Evolutionary conservation across 2,113 vertebrate species (phyloP), one percentile per base, ranked within the genome.

Genomic region (Tragulus kanchil): DNA sequence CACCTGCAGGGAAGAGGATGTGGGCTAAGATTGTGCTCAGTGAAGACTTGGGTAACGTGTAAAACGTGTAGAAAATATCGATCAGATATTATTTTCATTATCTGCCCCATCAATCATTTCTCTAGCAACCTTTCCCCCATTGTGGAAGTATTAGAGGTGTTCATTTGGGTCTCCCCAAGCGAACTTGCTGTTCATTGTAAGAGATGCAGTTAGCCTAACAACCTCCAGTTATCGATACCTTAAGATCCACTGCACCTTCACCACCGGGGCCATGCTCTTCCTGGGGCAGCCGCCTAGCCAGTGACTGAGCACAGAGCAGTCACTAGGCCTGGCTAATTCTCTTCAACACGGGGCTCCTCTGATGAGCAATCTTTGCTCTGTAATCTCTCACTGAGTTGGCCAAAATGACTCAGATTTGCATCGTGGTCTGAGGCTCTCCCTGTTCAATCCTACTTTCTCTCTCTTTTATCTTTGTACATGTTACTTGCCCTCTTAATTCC

Each of bases 321-420:
- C 23, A 8, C 26, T 5, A 25, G 48, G 21, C 25, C 54, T 84
- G 45, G 56, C 50, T 69, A 36, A 64, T 91, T 96, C 23, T 95
- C 89, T 54, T 77, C 81, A 94, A 85, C 23, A 50, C 1, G 14
- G 13, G 23, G 64, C 19, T 90, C 52, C 45, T 97, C 71, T 61
- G 42, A 67, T 89, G 54, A 95, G 26, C 83, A 73, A 28, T 73
- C 59, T 93, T 89, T 87, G 58, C 45, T 93, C 67, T 95, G 52
- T 65, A 96, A 94, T 95, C 94, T 54, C 90, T 92, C 64, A 2
- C 0, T 61, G 56, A 36, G 50, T 4, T 83, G 81, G 50, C 71
- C 71, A 86, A n/a, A 90, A 17, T 48, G 62, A 71, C 23, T 94
- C 82, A 94, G 56, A 45, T 95, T 61, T 91, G 78, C 9, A 2